These are phyloP conservation scores for Ophiodon elongatus DNA, from an alignment of 2,113 vertebrate genomes.

Conservation along the genomic window DNA sequence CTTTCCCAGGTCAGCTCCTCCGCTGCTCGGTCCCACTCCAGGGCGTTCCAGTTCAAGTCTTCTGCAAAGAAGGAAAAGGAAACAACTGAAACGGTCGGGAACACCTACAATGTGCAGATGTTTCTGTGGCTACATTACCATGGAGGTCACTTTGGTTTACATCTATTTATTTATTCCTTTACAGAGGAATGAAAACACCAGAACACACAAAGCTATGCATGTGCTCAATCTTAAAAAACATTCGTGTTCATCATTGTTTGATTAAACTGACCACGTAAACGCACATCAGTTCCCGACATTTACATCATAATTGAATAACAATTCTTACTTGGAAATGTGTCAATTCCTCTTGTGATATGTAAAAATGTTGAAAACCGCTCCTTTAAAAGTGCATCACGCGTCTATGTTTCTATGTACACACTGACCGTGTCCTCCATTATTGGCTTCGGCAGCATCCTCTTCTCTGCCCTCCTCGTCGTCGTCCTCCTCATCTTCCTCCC, in stretches of 20 bases:
- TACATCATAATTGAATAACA: background rate
- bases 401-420: background rate
- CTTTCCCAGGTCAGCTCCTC: slow-evolving; percentile 98
- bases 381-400: background rate
- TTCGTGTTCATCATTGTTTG: background rate
- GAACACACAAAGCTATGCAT: background rate
- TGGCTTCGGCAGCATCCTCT: slow-evolving; percentile 92
- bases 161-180: background rate
- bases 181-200: slow-evolving; percentile 1
- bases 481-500: slow-evolving; percentile 93
- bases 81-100: background rate
- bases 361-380: background rate
- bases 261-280: background rate
- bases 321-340: background rate
- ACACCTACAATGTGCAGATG: background rate
- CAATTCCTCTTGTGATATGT: background rate
- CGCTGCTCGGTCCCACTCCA: slow-evolving; percentile 97
- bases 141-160: background rate
- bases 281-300: background rate
- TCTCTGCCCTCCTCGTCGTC: slow-evolving; percentile 90
- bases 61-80: slow-evolving; percentile 80
- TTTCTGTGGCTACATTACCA: background rate
- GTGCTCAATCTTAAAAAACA: background rate
- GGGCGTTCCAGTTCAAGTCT: slow-evolving; percentile 98
- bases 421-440: slow-evolving; percentile 93